Conservation (phyloP, 2,888 invertebrate genomes). For the Leptinotarsa tumamoca region DNA sequence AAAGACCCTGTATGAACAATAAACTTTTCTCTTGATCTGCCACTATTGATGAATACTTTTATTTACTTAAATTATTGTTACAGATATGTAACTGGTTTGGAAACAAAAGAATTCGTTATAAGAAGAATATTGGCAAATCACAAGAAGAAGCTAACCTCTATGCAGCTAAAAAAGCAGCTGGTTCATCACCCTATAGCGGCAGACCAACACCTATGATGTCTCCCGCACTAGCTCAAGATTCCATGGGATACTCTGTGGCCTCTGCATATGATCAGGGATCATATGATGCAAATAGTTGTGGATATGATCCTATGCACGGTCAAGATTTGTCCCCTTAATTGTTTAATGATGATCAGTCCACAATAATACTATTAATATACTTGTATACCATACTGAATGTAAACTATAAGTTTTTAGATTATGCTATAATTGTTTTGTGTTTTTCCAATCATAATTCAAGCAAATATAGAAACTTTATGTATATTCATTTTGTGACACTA, state of each 20-base stretch:
- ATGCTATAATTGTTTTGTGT: slow-evolving; percentile 35
- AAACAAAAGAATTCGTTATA: slow-evolving; percentile 33
- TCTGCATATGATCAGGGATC: slow-evolving; percentile 92
- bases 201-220: slow-evolving; percentile 96
- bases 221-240: slow-evolving; percentile 91
- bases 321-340: slow-evolving; percentile 80
- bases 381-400: slow-evolving; percentile 36
- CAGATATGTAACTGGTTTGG: slow-evolving; percentile 34
- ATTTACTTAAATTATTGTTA: slow-evolving; percentile 19
- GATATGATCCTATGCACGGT: slow-evolving; percentile 89
- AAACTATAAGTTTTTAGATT: slow-evolving; percentile 36
- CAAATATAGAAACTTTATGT: neutral
- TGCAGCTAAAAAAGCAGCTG: slow-evolving; percentile 97
- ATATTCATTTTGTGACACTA: neutral
- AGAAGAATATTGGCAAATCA: slow-evolving; percentile 68
- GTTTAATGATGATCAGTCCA: slow-evolving; percentile 31
- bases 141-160: slow-evolving; percentile 99
- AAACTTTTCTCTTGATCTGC: slow-evolving; percentile 5
- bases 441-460: neutral
- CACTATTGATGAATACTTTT: slow-evolving; percentile 6
- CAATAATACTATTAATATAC: slow-evolving; percentile 25
- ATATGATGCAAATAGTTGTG: slow-evolving; percentile 91
- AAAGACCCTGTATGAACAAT: neutral
- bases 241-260: slow-evolving; percentile 93
- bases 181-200: slow-evolving; percentile 81